Conservation (phyloP, 2,797 vertebrate genomes). For the Vipera latastei region DNA sequence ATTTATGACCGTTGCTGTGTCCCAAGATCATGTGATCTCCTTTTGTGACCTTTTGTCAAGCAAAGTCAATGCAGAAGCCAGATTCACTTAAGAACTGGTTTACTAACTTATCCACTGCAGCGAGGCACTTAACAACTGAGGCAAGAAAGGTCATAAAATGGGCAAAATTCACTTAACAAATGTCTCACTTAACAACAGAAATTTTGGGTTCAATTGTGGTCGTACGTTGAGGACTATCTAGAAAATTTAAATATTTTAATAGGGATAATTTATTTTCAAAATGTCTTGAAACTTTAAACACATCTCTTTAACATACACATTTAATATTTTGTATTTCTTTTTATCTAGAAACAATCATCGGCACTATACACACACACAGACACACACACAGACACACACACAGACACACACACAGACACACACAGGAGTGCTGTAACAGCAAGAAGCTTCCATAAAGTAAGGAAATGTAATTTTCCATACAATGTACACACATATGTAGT, state of each 20-base stretch:
- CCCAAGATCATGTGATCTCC: background rate
- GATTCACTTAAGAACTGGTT: background rate
- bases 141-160: background rate
- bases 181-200: background rate
- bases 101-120: background rate
- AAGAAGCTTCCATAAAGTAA: background rate
- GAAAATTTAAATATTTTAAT: background rate
- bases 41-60: background rate
- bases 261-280: background rate
- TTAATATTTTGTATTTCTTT: background rate
- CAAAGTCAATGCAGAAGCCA: background rate
- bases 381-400: background rate
- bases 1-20: background rate
- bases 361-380: too few relatives aligned
- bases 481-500: background rate
- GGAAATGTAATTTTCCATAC: background rate
- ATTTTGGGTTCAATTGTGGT: background rate
- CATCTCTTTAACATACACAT: background rate
- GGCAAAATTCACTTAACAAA: background rate
- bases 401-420: background rate
- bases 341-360: background rate
- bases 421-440: background rate
- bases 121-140: background rate
- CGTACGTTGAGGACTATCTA: background rate
- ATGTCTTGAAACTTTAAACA: background rate